Percentiles rank a stretch among this genome's conserved stretches.
Evolutionary conservation across 2,888 invertebrate species (phyloP).

Genomic region (Ypsolopha sequella): DNA sequence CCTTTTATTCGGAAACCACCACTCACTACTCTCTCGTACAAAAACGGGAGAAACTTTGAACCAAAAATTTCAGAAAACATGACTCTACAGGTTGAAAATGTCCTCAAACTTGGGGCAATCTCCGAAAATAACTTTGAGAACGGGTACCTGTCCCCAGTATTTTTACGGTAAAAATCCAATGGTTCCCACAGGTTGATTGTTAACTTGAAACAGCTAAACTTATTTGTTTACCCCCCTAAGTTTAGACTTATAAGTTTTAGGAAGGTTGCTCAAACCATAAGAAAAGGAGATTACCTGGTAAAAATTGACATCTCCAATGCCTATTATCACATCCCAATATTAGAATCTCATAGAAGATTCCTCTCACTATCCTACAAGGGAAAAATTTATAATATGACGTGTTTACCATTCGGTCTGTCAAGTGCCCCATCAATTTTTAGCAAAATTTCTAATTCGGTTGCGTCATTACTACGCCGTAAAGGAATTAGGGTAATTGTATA

Average conservation of each 20-base stretch:
- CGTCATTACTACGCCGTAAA: constrained; percentile 5
- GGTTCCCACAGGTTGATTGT: constrained; percentile 9
- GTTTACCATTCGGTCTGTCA: constrained; percentile 12
- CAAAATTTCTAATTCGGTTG: constrained; percentile 11
- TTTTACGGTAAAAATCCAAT: constrained; percentile 9
- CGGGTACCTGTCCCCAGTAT: constrained; percentile 12
- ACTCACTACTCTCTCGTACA: no score
- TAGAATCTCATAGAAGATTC: not conserved
- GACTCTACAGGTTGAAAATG: no score
- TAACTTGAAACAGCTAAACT: constrained; percentile 11
- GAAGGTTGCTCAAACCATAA: constrained; percentile 8
- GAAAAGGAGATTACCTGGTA: constrained; percentile 7
- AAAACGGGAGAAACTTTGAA: no score
- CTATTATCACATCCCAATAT: constrained; percentile 9
- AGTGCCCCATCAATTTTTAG: not conserved
- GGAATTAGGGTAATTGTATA: constrained; percentile 11
- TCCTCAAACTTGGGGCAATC: no score
- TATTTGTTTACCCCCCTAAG: constrained; percentile 7
- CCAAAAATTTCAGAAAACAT: no score
- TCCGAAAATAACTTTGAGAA: no score
- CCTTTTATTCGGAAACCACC: no score
- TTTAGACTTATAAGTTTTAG: constrained; percentile 10
- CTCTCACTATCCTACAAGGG: not conserved
- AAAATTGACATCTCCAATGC: constrained; percentile 13
- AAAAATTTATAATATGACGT: constrained; percentile 8